Base-by-base conservation (phyloP, 2,797 vertebrate genomes). In the Oceanodroma leucorhoa region DNA sequence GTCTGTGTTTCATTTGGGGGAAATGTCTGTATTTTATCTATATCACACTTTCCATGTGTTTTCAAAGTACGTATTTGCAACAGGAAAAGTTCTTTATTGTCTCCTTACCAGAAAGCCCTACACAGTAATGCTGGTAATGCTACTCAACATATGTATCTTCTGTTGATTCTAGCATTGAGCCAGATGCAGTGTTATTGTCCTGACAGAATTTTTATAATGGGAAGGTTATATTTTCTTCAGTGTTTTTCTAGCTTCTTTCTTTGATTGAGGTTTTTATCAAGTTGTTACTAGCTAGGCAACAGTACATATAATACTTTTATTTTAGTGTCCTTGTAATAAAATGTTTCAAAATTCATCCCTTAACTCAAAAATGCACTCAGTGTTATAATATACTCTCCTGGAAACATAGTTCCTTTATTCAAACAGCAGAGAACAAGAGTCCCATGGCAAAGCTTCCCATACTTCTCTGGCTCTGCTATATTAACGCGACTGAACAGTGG, bases 21-120 rank as follows among this genome's bases (percentile, higher is more conserved):
- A 85, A 84, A 82, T 57, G 77, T 61, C 93, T 96, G 93, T 94
- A 79, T 94, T 96, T 95, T 95, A 87, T 95, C 83, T 84, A 19
- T 91, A 78, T 75, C 62, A 73, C 70, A 70, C 48, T 89, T 89
- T 6, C 48, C 77, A 50, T 41, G 36, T 90, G 64, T 82, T 94
- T 96, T 90, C 85, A 46, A 93, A 93, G 53, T 61, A 62, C 18
- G 0, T 93, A 43, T 79, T 94, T 93, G 91, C 77, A 88, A 53
- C 66, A 90, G 84, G 69, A 90, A 69, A 51, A 81, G 51, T 83
- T 91, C 60, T 76, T 91, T 78, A 46, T 88, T 61, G 48, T 87
- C 73, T 95, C 51, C 54, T 84, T 69, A 91, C 48, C 34, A 87
- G 94, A 55, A 61, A 65, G 65, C 43, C 57, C 72, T 78, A 3